Percentiles rank a stretch among this genome's conserved stretches.
phyloP scores from a whole-genome alignment of 1,140 invertebrate genomes.

The Psilanteris sp. region DNA sequence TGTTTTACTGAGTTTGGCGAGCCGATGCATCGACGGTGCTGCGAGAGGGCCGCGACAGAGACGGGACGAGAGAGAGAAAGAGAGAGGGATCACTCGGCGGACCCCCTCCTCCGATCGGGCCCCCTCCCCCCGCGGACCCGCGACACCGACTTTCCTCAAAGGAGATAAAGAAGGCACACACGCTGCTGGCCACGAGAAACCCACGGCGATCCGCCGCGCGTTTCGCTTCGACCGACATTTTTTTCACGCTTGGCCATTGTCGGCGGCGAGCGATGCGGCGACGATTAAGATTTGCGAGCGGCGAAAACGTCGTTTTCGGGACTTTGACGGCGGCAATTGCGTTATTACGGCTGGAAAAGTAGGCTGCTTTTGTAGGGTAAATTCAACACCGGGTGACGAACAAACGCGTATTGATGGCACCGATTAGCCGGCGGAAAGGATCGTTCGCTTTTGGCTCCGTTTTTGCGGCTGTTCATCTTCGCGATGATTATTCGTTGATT shows the following conservation, averaged over 20 bases:
- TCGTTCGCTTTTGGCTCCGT: too few relatives aligned
- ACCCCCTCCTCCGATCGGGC: constrained; percentile 41
- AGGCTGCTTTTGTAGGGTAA: constrained; percentile 32
- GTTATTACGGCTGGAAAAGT: constrained; percentile 31
- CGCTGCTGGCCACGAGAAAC: constrained; percentile 3
- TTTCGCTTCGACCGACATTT: constrained; percentile 27
- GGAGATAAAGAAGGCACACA: constrained; percentile 40
- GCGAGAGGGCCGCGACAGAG: constrained; percentile 19
- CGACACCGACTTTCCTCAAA: constrained; percentile 50
- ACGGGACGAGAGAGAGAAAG: not conserved
- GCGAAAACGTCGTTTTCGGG: constrained; percentile 12
- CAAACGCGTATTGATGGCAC: constrained; percentile 4
- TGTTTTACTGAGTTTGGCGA: constrained; percentile 69
- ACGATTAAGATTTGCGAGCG: constrained; percentile 11
- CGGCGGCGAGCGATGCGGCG: constrained; percentile 1
- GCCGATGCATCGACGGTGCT: constrained; percentile 68
- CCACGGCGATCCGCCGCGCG: constrained; percentile 15
- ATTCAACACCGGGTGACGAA: not conserved
- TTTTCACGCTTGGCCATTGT: constrained; percentile 29
- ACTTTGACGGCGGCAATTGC: constrained; percentile 1
- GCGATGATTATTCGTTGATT: too few relatives aligned
- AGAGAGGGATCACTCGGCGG: constrained; percentile 25
- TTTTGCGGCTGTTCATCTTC: too few relatives aligned
- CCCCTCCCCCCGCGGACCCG: constrained; percentile 19
- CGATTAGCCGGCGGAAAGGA: too few relatives aligned